Evolutionary conservation across 1,140 invertebrate genomes (phyloP).

Genomic region (Drosophila virilis): DNA sequence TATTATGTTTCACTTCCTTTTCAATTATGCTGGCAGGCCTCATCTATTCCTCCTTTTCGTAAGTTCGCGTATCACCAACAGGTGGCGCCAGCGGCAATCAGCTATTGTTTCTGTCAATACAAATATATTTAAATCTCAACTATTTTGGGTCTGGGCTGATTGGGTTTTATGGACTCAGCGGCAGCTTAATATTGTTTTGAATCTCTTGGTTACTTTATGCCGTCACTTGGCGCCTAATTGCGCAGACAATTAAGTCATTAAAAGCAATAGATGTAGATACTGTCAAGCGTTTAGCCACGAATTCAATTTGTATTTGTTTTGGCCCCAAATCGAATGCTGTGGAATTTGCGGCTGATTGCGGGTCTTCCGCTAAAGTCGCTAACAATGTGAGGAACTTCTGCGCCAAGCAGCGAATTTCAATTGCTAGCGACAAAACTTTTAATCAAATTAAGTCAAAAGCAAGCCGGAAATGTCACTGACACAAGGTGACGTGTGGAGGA

Average conservation of each 20-base stretch:
- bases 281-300: slow-evolving; percentile 17
- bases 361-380: background rate
- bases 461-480: slow-evolving; percentile 68
- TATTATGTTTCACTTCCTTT: background rate
- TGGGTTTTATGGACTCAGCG: slow-evolving; percentile 11
- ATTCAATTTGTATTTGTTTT: slow-evolving; percentile 48
- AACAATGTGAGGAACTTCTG: slow-evolving; percentile 31
- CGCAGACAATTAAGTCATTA: slow-evolving; percentile 74
- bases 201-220: slow-evolving; percentile 33
- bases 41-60: background rate
- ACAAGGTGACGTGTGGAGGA: slow-evolving; percentile 70
- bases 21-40: background rate
- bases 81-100: background rate
- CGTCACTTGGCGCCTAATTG: slow-evolving; percentile 68
- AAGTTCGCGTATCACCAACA: slow-evolving; percentile 1
- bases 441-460: slow-evolving; percentile 80
- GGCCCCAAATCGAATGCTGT: slow-evolving; percentile 52
- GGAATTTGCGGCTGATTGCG: background rate
- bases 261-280: slow-evolving; percentile 36
- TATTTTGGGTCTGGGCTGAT: slow-evolving; percentile 2
- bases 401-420: slow-evolving; percentile 28
- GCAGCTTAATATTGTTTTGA: slow-evolving; percentile 20
- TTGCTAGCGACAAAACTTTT: slow-evolving; percentile 71
- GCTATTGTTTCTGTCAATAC: background rate
- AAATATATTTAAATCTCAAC: slow-evolving; percentile 10